phyloP scores from a whole-genome alignment of 2,113 vertebrate genomes.

The Engystomops pustulosus region DNA sequence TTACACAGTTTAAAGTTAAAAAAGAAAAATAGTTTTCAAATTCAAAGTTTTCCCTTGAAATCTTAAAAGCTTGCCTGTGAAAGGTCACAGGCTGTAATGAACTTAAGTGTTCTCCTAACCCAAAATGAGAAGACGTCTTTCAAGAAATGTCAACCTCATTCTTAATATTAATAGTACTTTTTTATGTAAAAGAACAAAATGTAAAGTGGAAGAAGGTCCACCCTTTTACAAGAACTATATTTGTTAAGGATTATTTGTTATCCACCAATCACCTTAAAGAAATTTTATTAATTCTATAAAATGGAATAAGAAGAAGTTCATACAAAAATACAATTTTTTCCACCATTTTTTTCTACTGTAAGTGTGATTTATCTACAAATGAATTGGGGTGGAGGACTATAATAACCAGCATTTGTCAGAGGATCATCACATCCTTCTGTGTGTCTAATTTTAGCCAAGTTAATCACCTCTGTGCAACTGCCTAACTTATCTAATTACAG shows the following conservation, averaged over 20 bases:
- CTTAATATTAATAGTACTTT: background rate
- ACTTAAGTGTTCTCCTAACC: background rate
- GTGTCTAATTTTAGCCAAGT: constrained; percentile 39
- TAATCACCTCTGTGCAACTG: constrained; percentile 50
- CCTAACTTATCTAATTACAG: constrained; percentile 51
- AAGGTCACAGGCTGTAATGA: background rate
- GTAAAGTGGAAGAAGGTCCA: background rate
- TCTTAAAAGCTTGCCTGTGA: background rate
- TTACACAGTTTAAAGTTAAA: too few species aligned
- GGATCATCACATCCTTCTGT: background rate
- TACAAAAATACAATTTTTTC: background rate
- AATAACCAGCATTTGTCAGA: constrained; percentile 14
- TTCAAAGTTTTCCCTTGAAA: background rate
- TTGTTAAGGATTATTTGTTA: background rate
- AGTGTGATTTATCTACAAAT: background rate
- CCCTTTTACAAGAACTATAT: constrained; percentile 1
- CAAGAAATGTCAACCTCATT: constrained; percentile 3
- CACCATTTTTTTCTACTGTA: too few species aligned
- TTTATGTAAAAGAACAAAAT: constrained; percentile 8
- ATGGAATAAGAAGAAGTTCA: background rate
- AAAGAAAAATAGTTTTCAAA: background rate
- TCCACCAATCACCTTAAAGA: background rate
- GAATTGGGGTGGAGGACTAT: background rate
- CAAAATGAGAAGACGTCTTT: background rate
- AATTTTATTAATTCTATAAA: constrained; percentile 14